These are phyloP conservation scores for Sprattus sprattus DNA, from an alignment of 2,113 vertebrate species.

Conservation along the genomic window DNA sequence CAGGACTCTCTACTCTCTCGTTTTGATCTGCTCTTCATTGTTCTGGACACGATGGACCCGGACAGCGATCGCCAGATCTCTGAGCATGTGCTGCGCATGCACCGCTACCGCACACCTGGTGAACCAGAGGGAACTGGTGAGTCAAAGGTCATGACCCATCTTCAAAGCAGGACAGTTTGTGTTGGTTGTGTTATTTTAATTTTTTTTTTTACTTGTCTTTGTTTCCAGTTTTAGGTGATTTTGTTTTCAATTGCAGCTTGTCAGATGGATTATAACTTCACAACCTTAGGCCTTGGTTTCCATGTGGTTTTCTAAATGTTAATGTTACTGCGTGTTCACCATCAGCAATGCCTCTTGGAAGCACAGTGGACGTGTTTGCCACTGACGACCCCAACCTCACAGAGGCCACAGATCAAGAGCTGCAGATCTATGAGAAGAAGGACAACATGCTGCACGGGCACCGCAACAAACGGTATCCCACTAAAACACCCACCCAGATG, in stretches of 20 bases:
- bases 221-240: background rate
- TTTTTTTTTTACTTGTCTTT: background rate
- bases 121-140: constrained; percentile 57
- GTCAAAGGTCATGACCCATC: background rate
- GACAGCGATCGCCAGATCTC: constrained; percentile 56
- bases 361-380: constrained; percentile 60
- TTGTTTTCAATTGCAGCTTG: background rate
- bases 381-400: constrained; percentile 60
- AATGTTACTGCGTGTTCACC: background rate
- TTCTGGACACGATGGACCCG: constrained; percentile 57
- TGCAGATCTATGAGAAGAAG: constrained; percentile 63
- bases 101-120: constrained; percentile 47
- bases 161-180: background rate
- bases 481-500: too few species aligned
- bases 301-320: background rate
- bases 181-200: too few species aligned
- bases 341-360: constrained; percentile 60
- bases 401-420: constrained; percentile 52
- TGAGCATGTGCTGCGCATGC: constrained; percentile 62
- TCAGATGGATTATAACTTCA: background rate
- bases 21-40: constrained; percentile 63
- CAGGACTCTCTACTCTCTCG: constrained; percentile 61
- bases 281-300: background rate
- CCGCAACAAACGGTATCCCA: constrained; percentile 51
- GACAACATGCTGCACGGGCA: constrained; percentile 58